Percentiles rank a stretch among this genome's conserved stretches.
Conservation (phyloP, 23 tunicate species). For the Diplosoma virens region DNA sequence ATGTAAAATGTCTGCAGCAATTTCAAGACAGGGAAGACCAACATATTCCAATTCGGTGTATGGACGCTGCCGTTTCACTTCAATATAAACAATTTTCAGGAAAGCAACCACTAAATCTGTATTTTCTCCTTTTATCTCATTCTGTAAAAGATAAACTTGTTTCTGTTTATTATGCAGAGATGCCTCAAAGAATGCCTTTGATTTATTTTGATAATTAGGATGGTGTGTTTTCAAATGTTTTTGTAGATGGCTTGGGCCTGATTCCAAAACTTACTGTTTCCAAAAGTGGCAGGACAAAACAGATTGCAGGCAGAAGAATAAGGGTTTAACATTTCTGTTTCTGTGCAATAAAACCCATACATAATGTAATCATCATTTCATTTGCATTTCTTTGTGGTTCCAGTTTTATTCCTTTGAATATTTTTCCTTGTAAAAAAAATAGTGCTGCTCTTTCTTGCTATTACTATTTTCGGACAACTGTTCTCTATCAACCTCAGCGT, state of each 20-base stretch:
- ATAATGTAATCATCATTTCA: slow-evolving; percentile 6
- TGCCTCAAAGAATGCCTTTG: slow-evolving; percentile 20
- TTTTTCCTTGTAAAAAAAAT: slow-evolving; percentile 2
- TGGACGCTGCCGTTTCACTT: slow-evolving; percentile 26
- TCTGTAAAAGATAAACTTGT: slow-evolving; percentile 1
- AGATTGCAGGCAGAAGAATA: slow-evolving; percentile 1
- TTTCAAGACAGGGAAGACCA: no score
- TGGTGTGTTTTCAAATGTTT: slow-evolving; percentile 20
- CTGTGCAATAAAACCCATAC: slow-evolving; percentile 11
- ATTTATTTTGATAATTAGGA: slow-evolving; percentile 6
- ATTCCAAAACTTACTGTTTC: slow-evolving; percentile 7
- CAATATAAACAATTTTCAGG: background rate
- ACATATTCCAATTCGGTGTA: slow-evolving; percentile 27
- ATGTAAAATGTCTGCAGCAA: slow-evolving; percentile 32
- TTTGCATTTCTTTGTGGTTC: slow-evolving; percentile 10
- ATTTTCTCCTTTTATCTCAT: background rate
- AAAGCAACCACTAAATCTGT: slow-evolving; percentile 12
- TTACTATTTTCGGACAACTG: slow-evolving; percentile 5
- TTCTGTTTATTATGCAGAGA: slow-evolving; percentile 15
- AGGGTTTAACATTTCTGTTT: slow-evolving; percentile 1
- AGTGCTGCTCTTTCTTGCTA: slow-evolving; percentile 6
- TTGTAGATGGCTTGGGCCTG: slow-evolving; percentile 2
- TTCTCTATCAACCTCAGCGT: background rate
- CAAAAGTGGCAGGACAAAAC: slow-evolving; percentile 15
- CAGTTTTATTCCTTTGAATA: slow-evolving; percentile 7